phyloP scores from a whole-genome alignment of 2,888 invertebrate genomes.

The Halictus ligatus region DNA sequence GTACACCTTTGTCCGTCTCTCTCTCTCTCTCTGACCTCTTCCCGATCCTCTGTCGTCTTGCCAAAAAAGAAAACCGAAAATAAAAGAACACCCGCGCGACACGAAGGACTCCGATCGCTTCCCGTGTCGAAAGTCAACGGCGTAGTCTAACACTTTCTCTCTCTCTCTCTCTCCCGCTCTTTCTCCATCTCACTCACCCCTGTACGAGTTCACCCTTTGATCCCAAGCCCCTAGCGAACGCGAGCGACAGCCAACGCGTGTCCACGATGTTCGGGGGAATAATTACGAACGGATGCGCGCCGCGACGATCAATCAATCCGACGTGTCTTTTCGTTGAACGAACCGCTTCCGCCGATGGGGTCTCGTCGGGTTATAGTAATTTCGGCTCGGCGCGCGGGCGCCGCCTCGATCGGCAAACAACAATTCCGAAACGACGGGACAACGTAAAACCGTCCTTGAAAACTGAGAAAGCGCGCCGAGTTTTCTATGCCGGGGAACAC shows the following conservation, averaged over 20 bases:
- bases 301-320: slow-evolving; percentile 21
- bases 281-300: slow-evolving; percentile 16
- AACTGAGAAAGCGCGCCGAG: background rate
- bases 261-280: slow-evolving; percentile 3
- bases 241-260: slow-evolving; percentile 61
- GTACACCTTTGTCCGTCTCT: slow-evolving; percentile 11
- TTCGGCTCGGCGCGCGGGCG: background rate
- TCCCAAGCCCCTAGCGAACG: background rate
- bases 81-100: slow-evolving; percentile 36
- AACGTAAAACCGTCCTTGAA: background rate
- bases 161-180: no score
- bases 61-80: slow-evolving; percentile 13
- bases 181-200: background rate
- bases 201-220: background rate
- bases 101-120: slow-evolving; percentile 26
- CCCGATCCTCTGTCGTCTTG: background rate
- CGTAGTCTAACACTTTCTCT: background rate
- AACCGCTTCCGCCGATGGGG: slow-evolving; percentile 4
- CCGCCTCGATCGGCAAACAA: background rate
- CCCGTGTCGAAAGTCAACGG: slow-evolving; percentile 45
- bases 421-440: background rate
- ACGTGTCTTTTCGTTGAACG: slow-evolving; percentile 23
- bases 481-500: background rate
- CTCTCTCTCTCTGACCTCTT: background rate
- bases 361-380: slow-evolving; percentile 10